Evolutionary conservation across 23 tunicate species (phyloP), one percentile per base, ranked within the genome.

Genomic region (Diplosoma virens): DNA sequence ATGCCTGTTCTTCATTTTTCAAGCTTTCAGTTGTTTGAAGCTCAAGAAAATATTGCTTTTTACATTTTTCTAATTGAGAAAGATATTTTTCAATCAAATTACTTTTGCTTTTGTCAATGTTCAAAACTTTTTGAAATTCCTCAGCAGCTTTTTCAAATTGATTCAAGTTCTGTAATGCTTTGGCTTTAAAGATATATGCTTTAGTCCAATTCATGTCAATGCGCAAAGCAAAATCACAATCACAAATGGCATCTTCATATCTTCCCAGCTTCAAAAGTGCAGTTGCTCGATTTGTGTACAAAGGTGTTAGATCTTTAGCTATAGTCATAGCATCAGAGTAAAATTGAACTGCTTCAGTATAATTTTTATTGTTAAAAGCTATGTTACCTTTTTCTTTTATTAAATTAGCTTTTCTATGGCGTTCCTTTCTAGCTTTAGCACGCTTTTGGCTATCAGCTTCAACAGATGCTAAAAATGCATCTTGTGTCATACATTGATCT

Each of bases 211-310:
- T 81, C 22, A 81, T 81, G 30, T 92, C 97, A 68, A 92, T 77
- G 85, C 82, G 50, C 22, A 90, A 25, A 0, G 97, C 81, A 47
- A 92, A 80, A 55, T 92, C 93, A 58, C 97, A 92, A 54, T 92
- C 97, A 58, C 46, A 80, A 26, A 92, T 76, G 9, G 92, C 92
- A 16, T 80, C 78, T 26, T 92, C 63, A 70, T 47, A 92, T 67
- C 75, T 26, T 18, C 58, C 74, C 22, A 85, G 46, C 60, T 92
- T 81, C 5, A 92, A 53, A 58, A 67, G 74, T 23, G 92, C 67
- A 32, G 89, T 76, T 6, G 97, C 97, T 23, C 97, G 71, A 67
- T 92, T 92, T 7, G 97, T 92, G 78, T 92, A 92, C 36, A 92
- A 61, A 17, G 90, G 70, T 36, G 87, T 36, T 20, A 85, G 45